A percentile compares a stretch with the other conserved stretches of the same genome.
phyloP scores from a whole-genome alignment of 1,140 invertebrate genomes.

The Dinoponera quadriceps region DNA sequence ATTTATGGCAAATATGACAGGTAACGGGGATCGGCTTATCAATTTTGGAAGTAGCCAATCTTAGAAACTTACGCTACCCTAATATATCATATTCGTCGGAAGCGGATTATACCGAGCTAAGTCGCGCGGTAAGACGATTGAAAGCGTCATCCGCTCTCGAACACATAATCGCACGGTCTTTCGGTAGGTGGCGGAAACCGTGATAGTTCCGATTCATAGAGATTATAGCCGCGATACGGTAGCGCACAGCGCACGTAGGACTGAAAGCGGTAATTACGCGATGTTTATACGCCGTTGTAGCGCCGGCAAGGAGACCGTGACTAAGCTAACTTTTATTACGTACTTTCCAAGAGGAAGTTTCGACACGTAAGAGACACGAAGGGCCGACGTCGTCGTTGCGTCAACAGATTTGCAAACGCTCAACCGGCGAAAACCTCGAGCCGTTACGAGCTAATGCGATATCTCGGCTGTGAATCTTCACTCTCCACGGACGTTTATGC shows the following conservation, averaged over 20 bases:
- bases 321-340: constrained; percentile 53
- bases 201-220: constrained; percentile 11
- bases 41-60: no score
- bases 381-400: constrained; percentile 17
- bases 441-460: no score
- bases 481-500: no score
- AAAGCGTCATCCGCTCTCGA: background rate
- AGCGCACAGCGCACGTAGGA: background rate
- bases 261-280: constrained; percentile 40
- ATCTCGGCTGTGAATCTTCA: no score
- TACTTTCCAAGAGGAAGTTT: constrained; percentile 58
- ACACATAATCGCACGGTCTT: background rate
- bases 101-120: no score
- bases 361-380: constrained; percentile 68
- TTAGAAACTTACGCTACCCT: no score
- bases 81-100: no score
- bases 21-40: no score
- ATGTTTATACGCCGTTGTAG: constrained; percentile 47
- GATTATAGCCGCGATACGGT: background rate
- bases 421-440: background rate
- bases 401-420: constrained; percentile 46
- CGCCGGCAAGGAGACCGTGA: constrained; percentile 41
- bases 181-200: background rate
- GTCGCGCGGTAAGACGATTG: background rate
- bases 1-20: no score